phyloP scores from a whole-genome alignment of 2,888 invertebrate genomes.

The Drosophila pseudotakahashii region DNA sequence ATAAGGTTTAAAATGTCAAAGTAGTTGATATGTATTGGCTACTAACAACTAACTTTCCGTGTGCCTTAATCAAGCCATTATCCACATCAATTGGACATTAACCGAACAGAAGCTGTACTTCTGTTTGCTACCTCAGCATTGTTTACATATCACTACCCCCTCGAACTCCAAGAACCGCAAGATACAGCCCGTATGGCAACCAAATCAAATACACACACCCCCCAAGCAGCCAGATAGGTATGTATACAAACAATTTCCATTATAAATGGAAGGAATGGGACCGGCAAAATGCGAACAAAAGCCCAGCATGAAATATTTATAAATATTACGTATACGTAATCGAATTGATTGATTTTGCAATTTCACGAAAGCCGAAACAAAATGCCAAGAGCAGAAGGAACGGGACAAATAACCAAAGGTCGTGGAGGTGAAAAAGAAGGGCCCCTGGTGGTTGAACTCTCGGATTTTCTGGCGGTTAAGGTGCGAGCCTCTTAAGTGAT shows the following conservation, averaged over 20 bases:
- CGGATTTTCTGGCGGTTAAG: conserved; percentile 11
- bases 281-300: conserved; percentile 55
- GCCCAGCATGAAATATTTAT: conserved; percentile 80
- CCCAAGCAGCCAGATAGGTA: conserved; percentile 2
- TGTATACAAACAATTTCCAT: conserved; percentile 56
- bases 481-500: conserved; percentile 65
- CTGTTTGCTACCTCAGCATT: conserved; percentile 41
- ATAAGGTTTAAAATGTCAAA: too few relatives aligned
- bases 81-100: not conserved
- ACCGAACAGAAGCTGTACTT: not conserved
- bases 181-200: conserved; percentile 18
- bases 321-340: conserved; percentile 79
- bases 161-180: conserved; percentile 13
- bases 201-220: conserved; percentile 15
- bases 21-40: too few relatives aligned
- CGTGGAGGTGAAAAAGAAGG: not conserved
- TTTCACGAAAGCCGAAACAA: conserved; percentile 72
- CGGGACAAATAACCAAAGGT: not conserved
- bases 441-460: not conserved
- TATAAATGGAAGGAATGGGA: conserved; percentile 52
- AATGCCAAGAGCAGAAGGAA: conserved; percentile 35
- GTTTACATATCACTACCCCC: conserved; percentile 68
- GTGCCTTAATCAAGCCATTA: not conserved
- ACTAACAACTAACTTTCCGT: not conserved
- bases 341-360: conserved; percentile 81